Percentiles rank a stretch among this genome's conserved stretches.
These are phyloP conservation scores for Montipora capitata DNA, from an alignment of 92 coral and sea anemone genomes.

Conservation along the genomic window DNA sequence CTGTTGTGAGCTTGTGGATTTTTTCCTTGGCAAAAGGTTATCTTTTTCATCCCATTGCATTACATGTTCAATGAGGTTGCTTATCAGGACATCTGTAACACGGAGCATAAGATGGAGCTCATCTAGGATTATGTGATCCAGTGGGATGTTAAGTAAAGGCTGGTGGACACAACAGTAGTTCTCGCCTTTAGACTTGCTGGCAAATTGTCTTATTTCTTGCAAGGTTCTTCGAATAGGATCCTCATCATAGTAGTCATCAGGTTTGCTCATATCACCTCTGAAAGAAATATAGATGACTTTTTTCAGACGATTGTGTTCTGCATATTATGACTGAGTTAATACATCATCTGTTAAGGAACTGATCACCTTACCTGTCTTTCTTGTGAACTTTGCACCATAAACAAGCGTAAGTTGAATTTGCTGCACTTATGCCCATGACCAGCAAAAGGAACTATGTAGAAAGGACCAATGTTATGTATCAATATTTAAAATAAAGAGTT, in stretches of 20 bases:
- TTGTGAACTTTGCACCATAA: no score
- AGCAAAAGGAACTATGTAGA: conserved; percentile 12
- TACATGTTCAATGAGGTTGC: conserved; percentile 68
- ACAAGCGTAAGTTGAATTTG: conserved; percentile 65
- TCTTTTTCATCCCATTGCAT: conserved; percentile 42
- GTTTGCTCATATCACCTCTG: no score
- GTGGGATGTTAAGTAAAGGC: conserved; percentile 57
- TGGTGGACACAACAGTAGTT: conserved; percentile 47
- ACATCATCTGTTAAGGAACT: no score
- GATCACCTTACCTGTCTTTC: no score
- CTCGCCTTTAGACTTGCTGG: neutral
- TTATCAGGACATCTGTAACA: conserved; percentile 62
- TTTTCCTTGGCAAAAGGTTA: conserved; percentile 21
- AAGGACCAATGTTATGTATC: no score
- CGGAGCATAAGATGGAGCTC: conserved; percentile 69
- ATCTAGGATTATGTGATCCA: conserved; percentile 67
- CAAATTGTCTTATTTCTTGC: conserved; percentile 21
- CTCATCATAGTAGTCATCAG: no score
- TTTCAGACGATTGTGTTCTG: no score
- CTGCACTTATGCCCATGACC: conserved; percentile 63
- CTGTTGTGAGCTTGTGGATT: neutral
- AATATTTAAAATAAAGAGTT: no score
- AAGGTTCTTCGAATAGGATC: no score
- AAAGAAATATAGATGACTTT: no score
- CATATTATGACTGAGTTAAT: no score